These are phyloP conservation scores for Pocota personata DNA, from an alignment of 2,888 invertebrate species.

Conservation along the genomic window DNA sequence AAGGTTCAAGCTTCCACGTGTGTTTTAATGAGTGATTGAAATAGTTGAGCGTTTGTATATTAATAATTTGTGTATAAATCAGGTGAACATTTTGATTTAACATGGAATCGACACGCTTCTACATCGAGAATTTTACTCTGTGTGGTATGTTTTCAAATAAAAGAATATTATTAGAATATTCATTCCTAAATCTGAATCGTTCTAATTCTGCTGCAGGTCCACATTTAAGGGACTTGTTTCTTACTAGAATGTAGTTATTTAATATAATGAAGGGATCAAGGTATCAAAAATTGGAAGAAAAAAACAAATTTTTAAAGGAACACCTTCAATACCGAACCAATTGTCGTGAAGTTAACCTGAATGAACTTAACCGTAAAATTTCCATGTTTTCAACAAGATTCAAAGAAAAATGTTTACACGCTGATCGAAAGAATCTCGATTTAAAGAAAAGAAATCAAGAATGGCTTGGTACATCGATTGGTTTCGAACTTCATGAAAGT, in stretches of 20 bases:
- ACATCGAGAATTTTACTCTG: background rate
- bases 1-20: no score
- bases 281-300: no score
- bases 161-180: background rate
- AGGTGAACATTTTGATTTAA: no score
- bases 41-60: no score
- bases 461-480: background rate
- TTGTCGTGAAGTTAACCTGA: background rate
- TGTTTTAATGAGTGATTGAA: no score
- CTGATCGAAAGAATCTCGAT: background rate
- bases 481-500: background rate
- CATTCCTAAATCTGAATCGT: background rate
- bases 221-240: no score
- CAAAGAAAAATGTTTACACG: background rate
- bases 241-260: no score
- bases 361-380: constrained; percentile 1
- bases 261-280: no score
- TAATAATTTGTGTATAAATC: no score
- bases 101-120: no score
- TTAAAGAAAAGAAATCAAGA: constrained; percentile 1
- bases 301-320: no score
- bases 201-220: background rate
- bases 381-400: background rate
- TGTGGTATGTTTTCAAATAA: background rate
- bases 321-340: no score